Evolutionary conservation across 2,888 invertebrate species (phyloP).

Genomic region (Andrena dorsata): DNA sequence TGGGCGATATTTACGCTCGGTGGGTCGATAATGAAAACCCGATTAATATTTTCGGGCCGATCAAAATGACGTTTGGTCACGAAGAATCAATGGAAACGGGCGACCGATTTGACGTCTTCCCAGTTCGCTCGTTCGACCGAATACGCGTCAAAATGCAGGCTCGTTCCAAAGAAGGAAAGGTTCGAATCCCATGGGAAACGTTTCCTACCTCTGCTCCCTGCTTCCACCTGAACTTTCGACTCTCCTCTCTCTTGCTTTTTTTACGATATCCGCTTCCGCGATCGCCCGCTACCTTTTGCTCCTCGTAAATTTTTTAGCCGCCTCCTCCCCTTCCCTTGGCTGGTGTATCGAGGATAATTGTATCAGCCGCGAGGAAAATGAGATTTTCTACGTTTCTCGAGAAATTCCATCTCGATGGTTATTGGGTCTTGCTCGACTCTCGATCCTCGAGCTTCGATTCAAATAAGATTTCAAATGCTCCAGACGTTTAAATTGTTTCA

Average conservation of each 20-base stretch:
- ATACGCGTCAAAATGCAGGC: constrained; percentile 17
- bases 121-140: constrained; percentile 8
- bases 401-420: constrained; percentile 17
- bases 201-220: constrained; percentile 3
- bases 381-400: constrained; percentile 28
- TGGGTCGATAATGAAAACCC: constrained; percentile 19
- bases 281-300: neutral
- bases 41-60: constrained; percentile 33
- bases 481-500: neutral
- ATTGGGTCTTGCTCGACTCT: neutral
- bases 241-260: neutral
- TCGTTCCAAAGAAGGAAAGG: constrained; percentile 8
- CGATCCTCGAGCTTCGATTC: neutral
- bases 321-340: no score
- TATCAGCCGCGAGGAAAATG: constrained; percentile 33
- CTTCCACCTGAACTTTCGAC: constrained; percentile 22
- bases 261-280: constrained; percentile 19
- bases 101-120: constrained; percentile 2
- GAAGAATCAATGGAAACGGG: constrained; percentile 28
- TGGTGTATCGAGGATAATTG: constrained; percentile 30
- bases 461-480: neutral
- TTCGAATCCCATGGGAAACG: constrained; percentile 21
- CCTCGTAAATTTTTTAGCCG: constrained; percentile 47
- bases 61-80: neutral
- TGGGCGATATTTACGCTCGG: no score